These are phyloP conservation scores for Numenius arquata DNA, from an alignment of 2,113 vertebrate genomes.

Conservation along the genomic window DNA sequence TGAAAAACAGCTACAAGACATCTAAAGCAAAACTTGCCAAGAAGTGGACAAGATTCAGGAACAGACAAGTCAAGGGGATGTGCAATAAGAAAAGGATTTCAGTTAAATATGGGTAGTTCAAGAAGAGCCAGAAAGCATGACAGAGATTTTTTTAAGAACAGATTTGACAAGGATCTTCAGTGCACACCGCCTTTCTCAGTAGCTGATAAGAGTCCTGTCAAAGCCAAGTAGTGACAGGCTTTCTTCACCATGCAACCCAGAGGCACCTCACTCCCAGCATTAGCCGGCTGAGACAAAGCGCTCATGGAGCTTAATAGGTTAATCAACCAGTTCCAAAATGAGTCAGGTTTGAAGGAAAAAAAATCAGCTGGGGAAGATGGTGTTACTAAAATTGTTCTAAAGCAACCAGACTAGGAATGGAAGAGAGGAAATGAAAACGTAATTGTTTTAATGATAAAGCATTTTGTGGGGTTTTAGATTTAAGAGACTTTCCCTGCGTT, in stretches of 20 bases:
- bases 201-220: constrained; percentile 12
- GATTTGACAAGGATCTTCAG: constrained; percentile 49
- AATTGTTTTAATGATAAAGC: neutral
- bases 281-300: neutral
- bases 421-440: neutral
- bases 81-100: neutral
- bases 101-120: neutral
- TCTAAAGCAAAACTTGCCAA: constrained; percentile 35
- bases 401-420: neutral
- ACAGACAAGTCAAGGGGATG: neutral
- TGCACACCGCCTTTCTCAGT: neutral
- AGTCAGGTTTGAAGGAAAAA: neutral
- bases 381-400: neutral
- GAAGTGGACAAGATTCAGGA: constrained; percentile 38
- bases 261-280: neutral
- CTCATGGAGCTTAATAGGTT: neutral
- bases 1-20: constrained; percentile 1
- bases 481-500: neutral
- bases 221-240: constrained; percentile 31
- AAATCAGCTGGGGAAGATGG: neutral
- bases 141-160: constrained; percentile 7
- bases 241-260: neutral
- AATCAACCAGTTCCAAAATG: neutral
- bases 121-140: neutral
- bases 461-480: neutral